Evolutionary conservation across 92 coral and sea anemone genomes (phyloP), one percentile per base, ranked within the genome.

Genomic region (Montipora capitata): DNA sequence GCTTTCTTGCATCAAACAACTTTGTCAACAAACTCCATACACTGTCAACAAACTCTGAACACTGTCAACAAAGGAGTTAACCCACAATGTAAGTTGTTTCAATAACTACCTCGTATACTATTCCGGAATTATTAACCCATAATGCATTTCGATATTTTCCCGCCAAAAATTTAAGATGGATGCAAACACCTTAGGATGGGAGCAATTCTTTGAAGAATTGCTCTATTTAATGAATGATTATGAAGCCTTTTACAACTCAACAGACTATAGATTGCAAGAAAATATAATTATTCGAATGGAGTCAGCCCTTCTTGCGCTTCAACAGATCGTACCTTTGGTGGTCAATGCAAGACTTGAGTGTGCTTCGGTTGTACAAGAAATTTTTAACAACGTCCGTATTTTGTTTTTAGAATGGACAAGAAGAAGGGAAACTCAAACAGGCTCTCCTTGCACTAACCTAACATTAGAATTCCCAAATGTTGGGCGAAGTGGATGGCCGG

Each of bases 241-340:
- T 74, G 88, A 84, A 84, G 35, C 45, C 14, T 62, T 70, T 20
- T 70, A 35, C 54, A 54, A 72, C 44, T 56, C 68, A 39, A 0
- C 67, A n/a, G 87, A 69, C 52, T 54, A 3, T 43, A 39, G 6
- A 41, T 15, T 74, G 69, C 66, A 48, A 82, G 87, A 82, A 74
- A 82, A 71, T 57, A 15, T 82, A 16, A 1, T 74, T 11, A 82
- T 72, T 54, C 49, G 87, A 17, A 82, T 82, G 76, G 87, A 82
- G 59, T 82, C 87, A 15, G 79, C 78, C 41, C 67, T 82, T 82
- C 57, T 82, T 72, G 87, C 87, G 71, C 71, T 82, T 71, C 87
- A 82, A 74, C 87, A 82, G 41, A 69, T 82, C 78, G 40, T 82
- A 82, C 68, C 69, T 82, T 82, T 4, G n/a, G 78, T 40, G 52